These are phyloP conservation scores for Vanacampus margaritifer DNA, from an alignment of 2,113 vertebrate genomes.

Conservation along the genomic window DNA sequence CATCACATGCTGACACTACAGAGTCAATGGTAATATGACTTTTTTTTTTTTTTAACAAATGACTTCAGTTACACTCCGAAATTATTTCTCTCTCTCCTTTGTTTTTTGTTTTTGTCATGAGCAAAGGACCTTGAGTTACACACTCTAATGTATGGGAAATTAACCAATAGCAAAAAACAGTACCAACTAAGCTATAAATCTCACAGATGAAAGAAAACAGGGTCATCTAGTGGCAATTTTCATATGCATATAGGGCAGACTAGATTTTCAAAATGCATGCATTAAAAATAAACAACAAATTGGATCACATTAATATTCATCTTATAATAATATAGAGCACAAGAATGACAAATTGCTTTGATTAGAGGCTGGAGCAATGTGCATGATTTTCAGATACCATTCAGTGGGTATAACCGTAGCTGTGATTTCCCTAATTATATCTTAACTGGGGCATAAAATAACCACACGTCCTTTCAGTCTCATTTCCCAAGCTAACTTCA, in stretches of 20 bases:
- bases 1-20: no score
- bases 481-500: constrained; percentile 4
- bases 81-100: background rate
- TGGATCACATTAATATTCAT: background rate
- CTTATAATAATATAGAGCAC: no score
- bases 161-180: background rate
- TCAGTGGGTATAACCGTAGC: background rate
- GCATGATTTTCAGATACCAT: no score
- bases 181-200: no score
- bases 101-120: background rate
- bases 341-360: background rate
- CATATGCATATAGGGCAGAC: background rate
- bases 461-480: background rate
- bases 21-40: no score
- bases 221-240: background rate
- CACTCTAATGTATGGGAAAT: background rate
- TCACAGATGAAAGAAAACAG: background rate
- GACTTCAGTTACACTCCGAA: background rate
- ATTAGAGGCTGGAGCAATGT: no score
- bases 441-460: background rate
- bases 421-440: background rate
- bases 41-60: no score
- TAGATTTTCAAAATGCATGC: background rate
- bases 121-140: background rate
- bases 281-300: background rate